phyloP scores from a whole-genome alignment of 2,797 vertebrate genomes.

The Melanogrammus aeglefinus region DNA sequence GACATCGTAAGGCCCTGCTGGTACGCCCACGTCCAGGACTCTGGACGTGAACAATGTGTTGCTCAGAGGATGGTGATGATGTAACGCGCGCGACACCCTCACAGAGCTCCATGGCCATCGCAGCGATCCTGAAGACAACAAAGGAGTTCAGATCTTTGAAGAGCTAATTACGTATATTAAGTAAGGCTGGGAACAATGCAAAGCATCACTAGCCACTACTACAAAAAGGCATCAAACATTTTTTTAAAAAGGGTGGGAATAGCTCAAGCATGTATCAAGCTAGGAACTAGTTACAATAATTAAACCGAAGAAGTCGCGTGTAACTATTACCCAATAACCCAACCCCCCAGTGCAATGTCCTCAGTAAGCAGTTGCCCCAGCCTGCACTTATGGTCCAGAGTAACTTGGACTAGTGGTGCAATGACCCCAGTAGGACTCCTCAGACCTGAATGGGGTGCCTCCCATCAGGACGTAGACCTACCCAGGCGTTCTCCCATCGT shows the following conservation, averaged over 20 bases:
- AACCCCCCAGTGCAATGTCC: neutral
- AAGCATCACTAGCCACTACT: neutral
- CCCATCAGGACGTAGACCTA: constrained; percentile 58
- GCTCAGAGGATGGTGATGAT: constrained; percentile 3
- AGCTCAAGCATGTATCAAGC: no score
- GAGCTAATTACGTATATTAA: neutral
- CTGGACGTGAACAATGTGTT: constrained; percentile 2
- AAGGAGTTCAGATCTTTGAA: constrained; percentile 1
- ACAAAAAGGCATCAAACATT: neutral
- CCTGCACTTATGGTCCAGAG: neutral
- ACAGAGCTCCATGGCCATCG: constrained; percentile 63
- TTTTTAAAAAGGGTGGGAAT: no score
- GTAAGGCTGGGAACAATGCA: neutral
- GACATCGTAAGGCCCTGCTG: constrained; percentile 34
- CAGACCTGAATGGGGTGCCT: neutral
- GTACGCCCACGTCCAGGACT: neutral
- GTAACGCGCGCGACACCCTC: constrained; percentile 21
- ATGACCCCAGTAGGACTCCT: neutral
- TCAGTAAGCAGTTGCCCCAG: neutral
- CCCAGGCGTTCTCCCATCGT: constrained; percentile 87
- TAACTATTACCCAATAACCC: no score
- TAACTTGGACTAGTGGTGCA: no score
- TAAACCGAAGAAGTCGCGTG: neutral
- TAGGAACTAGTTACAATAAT: no score
- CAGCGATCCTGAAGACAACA: constrained; percentile 70